Percentiles rank a stretch among this genome's conserved stretches.
Conservation (phyloP, 2,888 invertebrate species). For the Eristalis intricaria region DNA sequence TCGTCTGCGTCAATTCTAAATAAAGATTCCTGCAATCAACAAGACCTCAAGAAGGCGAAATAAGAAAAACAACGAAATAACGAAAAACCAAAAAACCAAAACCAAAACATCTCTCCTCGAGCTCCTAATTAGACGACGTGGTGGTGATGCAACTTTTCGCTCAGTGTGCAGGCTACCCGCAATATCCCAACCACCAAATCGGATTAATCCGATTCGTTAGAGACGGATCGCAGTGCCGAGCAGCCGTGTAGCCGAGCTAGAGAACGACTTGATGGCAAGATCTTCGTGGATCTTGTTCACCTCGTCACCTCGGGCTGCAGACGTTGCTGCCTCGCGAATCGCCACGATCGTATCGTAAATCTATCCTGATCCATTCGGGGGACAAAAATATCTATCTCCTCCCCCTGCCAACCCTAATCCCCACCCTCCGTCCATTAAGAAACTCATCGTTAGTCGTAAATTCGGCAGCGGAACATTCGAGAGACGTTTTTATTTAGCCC, state of each 20-base stretch:
- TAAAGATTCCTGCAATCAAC: constrained; percentile 50
- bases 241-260: neutral
- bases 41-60: constrained; percentile 13
- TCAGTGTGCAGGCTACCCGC: neutral
- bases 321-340: constrained; percentile 10
- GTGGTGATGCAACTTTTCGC: constrained; percentile 53
- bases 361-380: constrained; percentile 24
- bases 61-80: no score
- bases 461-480: constrained; percentile 65
- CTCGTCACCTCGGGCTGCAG: neutral
- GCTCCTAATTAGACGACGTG: constrained; percentile 55
- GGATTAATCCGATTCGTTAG: constrained; percentile 4
- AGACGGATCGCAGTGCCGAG: neutral
- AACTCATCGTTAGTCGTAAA: constrained; percentile 55
- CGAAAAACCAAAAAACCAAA: constrained; percentile 22
- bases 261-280: neutral
- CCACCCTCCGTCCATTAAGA: constrained; percentile 7
- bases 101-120: constrained; percentile 54
- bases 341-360: constrained; percentile 14
- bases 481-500: constrained; percentile 70
- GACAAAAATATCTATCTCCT: constrained; percentile 45
- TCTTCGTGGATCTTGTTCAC: neutral
- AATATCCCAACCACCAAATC: neutral
- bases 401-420: constrained; percentile 1
- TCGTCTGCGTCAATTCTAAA: constrained; percentile 63